A percentile compares a stretch with the other conserved stretches of the same genome.
Evolutionary conservation across 1,140 invertebrate genomes (phyloP).

Genomic region (Drosophila dunni): DNA sequence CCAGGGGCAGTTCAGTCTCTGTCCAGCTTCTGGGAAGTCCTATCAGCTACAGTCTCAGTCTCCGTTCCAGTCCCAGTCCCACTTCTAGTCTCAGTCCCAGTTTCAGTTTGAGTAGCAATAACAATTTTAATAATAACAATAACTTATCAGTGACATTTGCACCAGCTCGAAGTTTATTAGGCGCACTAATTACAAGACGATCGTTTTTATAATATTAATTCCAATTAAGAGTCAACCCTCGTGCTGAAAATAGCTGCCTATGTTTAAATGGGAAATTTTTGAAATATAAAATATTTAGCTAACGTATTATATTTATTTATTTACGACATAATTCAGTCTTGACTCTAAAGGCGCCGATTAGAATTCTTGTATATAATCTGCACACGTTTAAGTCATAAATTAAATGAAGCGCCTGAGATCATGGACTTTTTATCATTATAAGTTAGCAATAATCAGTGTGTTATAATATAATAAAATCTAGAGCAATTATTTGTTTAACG

Average conservation of each 20-base stretch:
- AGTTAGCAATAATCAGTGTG: no score
- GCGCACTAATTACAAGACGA: slow-evolving; percentile 56
- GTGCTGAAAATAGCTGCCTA: neutral
- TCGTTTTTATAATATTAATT: slow-evolving; percentile 45
- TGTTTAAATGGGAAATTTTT: neutral
- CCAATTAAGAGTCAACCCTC: neutral
- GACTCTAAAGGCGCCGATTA: no score
- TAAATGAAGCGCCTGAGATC: no score
- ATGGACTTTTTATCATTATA: no score
- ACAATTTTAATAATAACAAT: slow-evolving; percentile 51
- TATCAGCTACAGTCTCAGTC: slow-evolving; percentile 4
- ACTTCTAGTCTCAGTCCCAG: neutral
- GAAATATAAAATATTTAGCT: no score
- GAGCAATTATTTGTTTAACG: no score
- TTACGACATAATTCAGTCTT: no score
- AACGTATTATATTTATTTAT: no score
- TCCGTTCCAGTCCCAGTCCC: neutral
- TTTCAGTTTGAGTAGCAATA: slow-evolving; percentile 19
- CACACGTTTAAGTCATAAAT: no score
- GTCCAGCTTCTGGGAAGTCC: neutral
- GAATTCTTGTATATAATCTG: no score
- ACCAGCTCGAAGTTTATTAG: slow-evolving; percentile 56
- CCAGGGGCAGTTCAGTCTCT: neutral
- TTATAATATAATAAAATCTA: no score
- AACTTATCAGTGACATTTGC: slow-evolving; percentile 72